Evolutionary conservation across 2,797 vertebrate genomes (phyloP), one percentile per base, ranked within the genome.

Genomic region (Neopelma chrysocephalum): DNA sequence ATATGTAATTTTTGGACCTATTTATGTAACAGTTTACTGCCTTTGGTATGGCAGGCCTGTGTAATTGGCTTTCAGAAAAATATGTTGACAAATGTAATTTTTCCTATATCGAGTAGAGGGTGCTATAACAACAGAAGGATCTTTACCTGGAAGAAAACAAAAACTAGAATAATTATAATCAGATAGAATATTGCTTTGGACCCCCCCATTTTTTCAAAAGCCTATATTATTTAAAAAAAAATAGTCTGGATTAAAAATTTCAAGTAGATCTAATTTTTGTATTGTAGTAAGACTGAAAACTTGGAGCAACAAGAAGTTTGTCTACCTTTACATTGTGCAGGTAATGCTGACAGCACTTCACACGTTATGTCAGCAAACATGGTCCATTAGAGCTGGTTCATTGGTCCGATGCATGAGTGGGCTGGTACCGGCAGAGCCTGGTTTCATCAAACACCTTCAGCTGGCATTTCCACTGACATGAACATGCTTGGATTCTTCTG

Each of bases 341-440:
- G 15, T 82, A n/a, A 36, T 3, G 23, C 47, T 62, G 31, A 6
- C 11, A 17, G 8, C 31, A 32, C 42, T 68, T 64, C 64, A 40
- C 12, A n/a, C 12, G 1, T 71, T 77, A 68, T 45, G 19, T 72
- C 65, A 78, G 32, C 22, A 38, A n/a, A 23, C 29, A 16, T 34
- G 32, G 16, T 61, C 26, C 18, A 3, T 48, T 80, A 9, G 18
- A 36, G 78, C 27, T 66, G 29, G 9, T 77, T 34, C 5, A 0
- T 48, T 29, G 27, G 19, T 75, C 14, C 31, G 51, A 0, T 0
- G 2, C 9, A 9, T 1, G 4, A 75, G 16, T 0, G 2, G 78
- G 34, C 13, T 3, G 1, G 29, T 70, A 36, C 7, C 1, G 5
- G 20, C 43, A 73, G 53, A 83, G 42, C 32, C 32, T 71, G 32